phyloP scores from a whole-genome alignment of 2,113 vertebrate species.

The Panthera uncia region DNA sequence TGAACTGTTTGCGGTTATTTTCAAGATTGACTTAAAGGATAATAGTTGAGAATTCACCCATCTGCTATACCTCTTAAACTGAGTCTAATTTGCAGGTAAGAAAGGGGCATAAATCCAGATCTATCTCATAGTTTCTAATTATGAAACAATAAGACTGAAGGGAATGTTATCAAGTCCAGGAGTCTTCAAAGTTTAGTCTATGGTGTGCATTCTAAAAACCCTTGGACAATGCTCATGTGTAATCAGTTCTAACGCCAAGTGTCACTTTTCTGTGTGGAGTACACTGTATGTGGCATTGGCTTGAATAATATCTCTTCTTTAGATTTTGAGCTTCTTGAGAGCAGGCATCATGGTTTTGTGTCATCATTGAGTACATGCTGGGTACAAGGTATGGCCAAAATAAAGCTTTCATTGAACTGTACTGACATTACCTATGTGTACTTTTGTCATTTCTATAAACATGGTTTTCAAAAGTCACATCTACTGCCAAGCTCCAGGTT shows the following conservation, averaged over 20 bases:
- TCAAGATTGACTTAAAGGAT: constrained; percentile 63
- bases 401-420: not conserved
- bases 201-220: not conserved
- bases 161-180: not conserved
- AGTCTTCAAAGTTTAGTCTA: not conserved
- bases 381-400: not conserved
- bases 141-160: constrained; percentile 39
- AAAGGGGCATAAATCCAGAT: constrained; percentile 42
- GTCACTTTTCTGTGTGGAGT: not conserved
- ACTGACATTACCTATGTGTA: not conserved
- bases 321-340: not conserved
- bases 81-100: constrained; percentile 50
- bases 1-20: constrained; percentile 65
- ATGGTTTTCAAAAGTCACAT: not conserved
- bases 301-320: not conserved
- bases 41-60: constrained; percentile 53
- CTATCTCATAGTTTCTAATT: constrained; percentile 25
- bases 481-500: not conserved
- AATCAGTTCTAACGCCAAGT: not conserved
- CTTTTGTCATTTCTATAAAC: not conserved
- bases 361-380: not conserved
- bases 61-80: constrained; percentile 59
- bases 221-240: not conserved
- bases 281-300: not conserved
- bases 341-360: not conserved